phyloP scores from a whole-genome alignment of 23 tunicate genomes.

The Diplosoma virens region DNA sequence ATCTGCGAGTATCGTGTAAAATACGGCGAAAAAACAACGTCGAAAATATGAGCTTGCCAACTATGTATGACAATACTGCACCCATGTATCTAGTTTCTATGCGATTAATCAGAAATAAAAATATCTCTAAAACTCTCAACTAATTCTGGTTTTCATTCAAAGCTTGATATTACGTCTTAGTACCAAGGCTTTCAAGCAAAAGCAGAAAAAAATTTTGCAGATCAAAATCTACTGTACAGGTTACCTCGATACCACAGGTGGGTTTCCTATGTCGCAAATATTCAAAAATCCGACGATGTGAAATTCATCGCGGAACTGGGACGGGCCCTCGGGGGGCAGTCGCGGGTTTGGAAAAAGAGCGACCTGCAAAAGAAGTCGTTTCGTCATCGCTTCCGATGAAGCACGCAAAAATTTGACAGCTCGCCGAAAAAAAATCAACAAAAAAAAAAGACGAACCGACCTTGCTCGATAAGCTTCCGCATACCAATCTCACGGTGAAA shows the following conservation, averaged over 20 bases:
- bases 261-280: conserved; percentile 67
- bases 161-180: too few relatives aligned
- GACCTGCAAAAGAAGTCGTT: neutral
- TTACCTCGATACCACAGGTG: conserved; percentile 74
- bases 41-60: too few relatives aligned
- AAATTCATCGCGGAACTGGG: conserved; percentile 18
- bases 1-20: too few relatives aligned
- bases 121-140: too few relatives aligned
- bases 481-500: neutral
- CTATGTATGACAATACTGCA: too few relatives aligned
- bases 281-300: conserved; percentile 69
- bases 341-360: neutral
- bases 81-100: too few relatives aligned
- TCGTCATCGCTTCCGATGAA: neutral
- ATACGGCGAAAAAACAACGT: too few relatives aligned
- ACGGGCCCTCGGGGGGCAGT: neutral
- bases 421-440: too few relatives aligned
- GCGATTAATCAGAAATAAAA: too few relatives aligned
- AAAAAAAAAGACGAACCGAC: conserved; percentile 6
- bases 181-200: too few relatives aligned
- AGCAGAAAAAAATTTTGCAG: neutral
- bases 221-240: neutral
- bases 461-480: conserved; percentile 8
- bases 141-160: too few relatives aligned
- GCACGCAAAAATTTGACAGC: neutral